Evolutionary conservation across 2,888 invertebrate genomes (phyloP).

Genomic region (Uloborus plumipes): DNA sequence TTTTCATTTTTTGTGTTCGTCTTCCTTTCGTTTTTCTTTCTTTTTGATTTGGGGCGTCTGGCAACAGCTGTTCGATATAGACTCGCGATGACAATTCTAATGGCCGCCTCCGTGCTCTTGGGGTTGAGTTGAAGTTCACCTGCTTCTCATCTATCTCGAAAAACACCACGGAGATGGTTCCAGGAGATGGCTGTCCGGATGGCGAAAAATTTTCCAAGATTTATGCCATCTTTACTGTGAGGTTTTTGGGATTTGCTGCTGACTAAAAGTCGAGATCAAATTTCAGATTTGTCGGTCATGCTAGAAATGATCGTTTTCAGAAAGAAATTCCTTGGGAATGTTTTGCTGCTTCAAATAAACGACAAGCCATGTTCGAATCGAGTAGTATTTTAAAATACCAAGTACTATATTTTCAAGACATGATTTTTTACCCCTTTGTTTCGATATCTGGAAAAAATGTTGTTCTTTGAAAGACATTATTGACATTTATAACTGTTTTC

Average conservation of each 20-base stretch:
- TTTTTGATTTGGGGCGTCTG: conserved; percentile 57
- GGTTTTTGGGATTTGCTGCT: neutral
- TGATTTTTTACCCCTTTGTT: too few relatives aligned
- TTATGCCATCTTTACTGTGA: conserved; percentile 17
- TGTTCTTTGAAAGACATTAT: too few relatives aligned
- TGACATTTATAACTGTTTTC: too few relatives aligned
- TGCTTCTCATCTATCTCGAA: conserved; percentile 57
- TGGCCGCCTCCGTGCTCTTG: conserved; percentile 45
- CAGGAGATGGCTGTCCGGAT: conserved; percentile 37
- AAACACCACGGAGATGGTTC: neutral
- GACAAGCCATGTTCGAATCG: too few relatives aligned
- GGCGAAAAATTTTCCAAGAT: conserved; percentile 38
- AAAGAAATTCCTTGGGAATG: too few relatives aligned
- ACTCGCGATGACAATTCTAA: conserved; percentile 63
- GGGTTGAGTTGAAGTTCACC: conserved; percentile 61
- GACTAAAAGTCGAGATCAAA: too few relatives aligned
- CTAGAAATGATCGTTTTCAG: too few relatives aligned
- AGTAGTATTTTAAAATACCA: too few relatives aligned
- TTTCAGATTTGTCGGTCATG: too few relatives aligned
- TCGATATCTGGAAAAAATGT: too few relatives aligned
- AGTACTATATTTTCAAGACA: too few relatives aligned
- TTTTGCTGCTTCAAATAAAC: too few relatives aligned
- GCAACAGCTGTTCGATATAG: conserved; percentile 64
- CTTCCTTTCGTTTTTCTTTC: conserved; percentile 31
- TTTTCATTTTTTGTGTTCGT: conserved; percentile 17